Evolutionary conservation across 2,888 invertebrate species (phyloP), one percentile per base, ranked within the genome.

Genomic region (Rhagonycha fulva): DNA sequence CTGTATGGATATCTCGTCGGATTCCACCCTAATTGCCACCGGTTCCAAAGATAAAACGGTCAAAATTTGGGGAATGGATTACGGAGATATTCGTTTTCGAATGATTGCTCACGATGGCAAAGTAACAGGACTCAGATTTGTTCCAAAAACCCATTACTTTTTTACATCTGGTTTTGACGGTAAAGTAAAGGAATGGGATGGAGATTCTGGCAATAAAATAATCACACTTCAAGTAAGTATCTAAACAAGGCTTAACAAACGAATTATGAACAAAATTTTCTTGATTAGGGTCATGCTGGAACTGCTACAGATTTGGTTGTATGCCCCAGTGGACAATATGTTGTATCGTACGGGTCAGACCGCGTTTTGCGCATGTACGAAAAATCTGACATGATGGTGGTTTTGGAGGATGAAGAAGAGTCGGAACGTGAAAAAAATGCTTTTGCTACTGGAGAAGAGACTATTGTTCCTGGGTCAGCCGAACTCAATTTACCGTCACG

Each of bases 51-150:
- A 99, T 89, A 92, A 98, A 62, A 98, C 96, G 87, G 92, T 99
- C 28, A 98, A 98, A 89, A 94, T 99, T 78, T 99, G 99, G 99
- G 99, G 99, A 47, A 91, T 99, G 89, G 98, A 99, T 88, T 99
- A 98, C 87, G 99, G 99, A n/a, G 98, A 99, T 87, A 98, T 98
- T 83, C 98, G 98, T 88, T 93, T 93, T 84, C 98, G 98, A 0
- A 91, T 99, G 81, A 97, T 98, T 87, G 98, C 98, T 0, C 99
- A 99, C 87, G 97, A 98, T 84, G 98, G 98, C 87, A 96, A 98
- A 0, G 93, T 99, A 10, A 97, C 96, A 76, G 92, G 94, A 32
- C 86, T 99, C 32, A 93, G 94, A 83, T 99, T 99, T 86, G 93
- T 98, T 19, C 95, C 96, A 0, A 93, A 92, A 81, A 98, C 97